These are phyloP conservation scores for Chrysolina oricalcia DNA, from an alignment of 2,888 invertebrate genomes.

Conservation along the genomic window DNA sequence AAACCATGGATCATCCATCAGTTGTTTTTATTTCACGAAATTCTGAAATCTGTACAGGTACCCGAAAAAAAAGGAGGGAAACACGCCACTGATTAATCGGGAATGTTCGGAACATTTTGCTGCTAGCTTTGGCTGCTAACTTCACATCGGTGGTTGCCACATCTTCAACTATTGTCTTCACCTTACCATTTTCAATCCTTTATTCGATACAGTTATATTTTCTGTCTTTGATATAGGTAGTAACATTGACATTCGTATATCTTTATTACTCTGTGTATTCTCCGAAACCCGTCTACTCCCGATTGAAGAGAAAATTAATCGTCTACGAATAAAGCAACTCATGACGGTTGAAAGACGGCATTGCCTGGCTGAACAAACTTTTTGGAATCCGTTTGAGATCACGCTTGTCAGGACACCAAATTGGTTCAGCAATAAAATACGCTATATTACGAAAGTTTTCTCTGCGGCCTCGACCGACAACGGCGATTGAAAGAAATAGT, in stretches of 20 bases:
- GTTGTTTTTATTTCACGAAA: too few relatives aligned
- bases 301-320: neutral
- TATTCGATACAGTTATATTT: too few relatives aligned
- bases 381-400: constrained; percentile 4
- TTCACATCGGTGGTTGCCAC: too few relatives aligned
- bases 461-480: neutral
- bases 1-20: too few relatives aligned
- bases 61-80: too few relatives aligned
- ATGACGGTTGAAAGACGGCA: constrained; percentile 6
- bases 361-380: constrained; percentile 8
- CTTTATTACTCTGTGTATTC: neutral
- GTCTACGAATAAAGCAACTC: constrained; percentile 11
- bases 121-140: too few relatives aligned
- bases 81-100: too few relatives aligned
- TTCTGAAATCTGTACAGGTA: too few relatives aligned
- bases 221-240: too few relatives aligned
- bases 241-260: neutral
- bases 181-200: too few relatives aligned
- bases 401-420: constrained; percentile 6
- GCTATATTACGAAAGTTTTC: neutral
- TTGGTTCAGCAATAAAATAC: constrained; percentile 7
- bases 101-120: too few relatives aligned
- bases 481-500: neutral
- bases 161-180: too few relatives aligned
- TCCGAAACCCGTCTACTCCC: neutral